Evolutionary conservation across 1,140 invertebrate species (phyloP).

Genomic region (Brachionus calyciflorus): DNA sequence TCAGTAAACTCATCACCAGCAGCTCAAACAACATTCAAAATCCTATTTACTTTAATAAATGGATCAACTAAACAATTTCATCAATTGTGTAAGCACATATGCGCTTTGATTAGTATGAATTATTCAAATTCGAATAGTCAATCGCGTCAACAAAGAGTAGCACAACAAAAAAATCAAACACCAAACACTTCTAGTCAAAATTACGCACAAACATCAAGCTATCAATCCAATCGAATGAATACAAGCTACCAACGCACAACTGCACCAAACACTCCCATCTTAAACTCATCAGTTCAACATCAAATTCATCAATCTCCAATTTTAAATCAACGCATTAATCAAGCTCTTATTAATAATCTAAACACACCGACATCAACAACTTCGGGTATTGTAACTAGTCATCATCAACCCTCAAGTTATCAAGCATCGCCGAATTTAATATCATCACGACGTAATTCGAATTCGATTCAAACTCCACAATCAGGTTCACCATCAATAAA

Average conservation of each 20-base stretch:
- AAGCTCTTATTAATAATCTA: conserved; percentile 3
- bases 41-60: conserved; percentile 37
- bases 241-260: background rate
- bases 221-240: background rate
- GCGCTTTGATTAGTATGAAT: conserved; percentile 35
- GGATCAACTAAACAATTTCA: conserved; percentile 45
- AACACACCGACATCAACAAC: conserved; percentile 45
- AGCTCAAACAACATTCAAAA: conserved; percentile 5
- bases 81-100: conserved; percentile 45
- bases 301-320: conserved; percentile 5
- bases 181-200: background rate
- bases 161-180: background rate
- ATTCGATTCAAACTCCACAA: conserved; percentile 12
- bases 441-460: conserved; percentile 4
- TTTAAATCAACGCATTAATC: conserved; percentile 23
- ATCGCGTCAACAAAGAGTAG: background rate
- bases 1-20: background rate
- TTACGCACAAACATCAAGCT: background rate
- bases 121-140: conserved; percentile 28
- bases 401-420: conserved; percentile 1
- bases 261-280: background rate
- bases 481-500: conserved; percentile 12
- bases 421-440: conserved; percentile 13
- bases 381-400: background rate
- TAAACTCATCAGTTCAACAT: conserved; percentile 8